A percentile compares a stretch with the other conserved stretches of the same genome.
These are phyloP conservation scores for Halocynthia roretzi DNA, from an alignment of 23 tunicate genomes.

Conservation along the genomic window DNA sequence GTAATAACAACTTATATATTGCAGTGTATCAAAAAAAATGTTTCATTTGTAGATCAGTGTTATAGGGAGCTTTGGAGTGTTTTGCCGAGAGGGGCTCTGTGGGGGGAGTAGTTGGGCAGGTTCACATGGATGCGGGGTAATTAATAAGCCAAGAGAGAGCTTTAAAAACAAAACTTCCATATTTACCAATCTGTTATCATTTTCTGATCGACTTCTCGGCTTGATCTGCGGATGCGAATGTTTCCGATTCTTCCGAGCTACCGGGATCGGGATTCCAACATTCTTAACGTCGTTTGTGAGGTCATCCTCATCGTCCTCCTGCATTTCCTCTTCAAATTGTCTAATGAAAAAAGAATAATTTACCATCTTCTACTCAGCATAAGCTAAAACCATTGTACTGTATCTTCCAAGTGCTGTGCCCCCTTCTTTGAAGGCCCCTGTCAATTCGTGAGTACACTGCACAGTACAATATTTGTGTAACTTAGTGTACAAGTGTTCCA, in stretches of 20 bases:
- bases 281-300: background rate
- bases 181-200: conserved; percentile 1
- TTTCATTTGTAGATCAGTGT: too few relatives aligned
- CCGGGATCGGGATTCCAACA: background rate
- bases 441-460: too few relatives aligned
- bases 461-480: too few relatives aligned
- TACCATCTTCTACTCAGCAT: too few relatives aligned
- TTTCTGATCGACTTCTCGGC: conserved; percentile 6
- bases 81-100: background rate
- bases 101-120: background rate
- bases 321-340: conserved; percentile 1
- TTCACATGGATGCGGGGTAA: background rate
- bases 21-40: too few relatives aligned
- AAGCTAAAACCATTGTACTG: too few relatives aligned
- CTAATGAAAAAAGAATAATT: background rate
- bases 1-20: too few relatives aligned
- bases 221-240: background rate
- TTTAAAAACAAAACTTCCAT: background rate
- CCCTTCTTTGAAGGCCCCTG: too few relatives aligned
- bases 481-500: too few relatives aligned
- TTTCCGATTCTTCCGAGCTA: background rate
- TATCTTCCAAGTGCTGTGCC: too few relatives aligned
- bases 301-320: background rate
- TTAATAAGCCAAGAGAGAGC: background rate
- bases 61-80: background rate